Percentiles rank a stretch among this genome's conserved stretches.
phyloP scores from a whole-genome alignment of 2,113 vertebrate genomes.

The Argyrosomus japonicus region DNA sequence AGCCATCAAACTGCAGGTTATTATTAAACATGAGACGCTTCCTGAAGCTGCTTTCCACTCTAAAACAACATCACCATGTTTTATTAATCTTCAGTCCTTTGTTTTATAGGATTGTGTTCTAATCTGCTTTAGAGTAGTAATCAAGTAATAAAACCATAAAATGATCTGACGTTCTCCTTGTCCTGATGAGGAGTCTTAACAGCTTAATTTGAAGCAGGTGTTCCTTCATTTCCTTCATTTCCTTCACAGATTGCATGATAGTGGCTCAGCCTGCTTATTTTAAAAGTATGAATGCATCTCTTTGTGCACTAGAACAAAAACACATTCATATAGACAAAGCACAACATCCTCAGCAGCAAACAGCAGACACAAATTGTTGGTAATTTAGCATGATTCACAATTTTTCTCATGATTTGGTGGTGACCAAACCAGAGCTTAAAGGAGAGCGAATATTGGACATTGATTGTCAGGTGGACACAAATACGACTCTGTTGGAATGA shows the following conservation, averaged over 20 bases:
- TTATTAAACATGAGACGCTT: background rate
- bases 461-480: background rate
- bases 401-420: background rate
- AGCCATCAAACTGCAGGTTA: background rate
- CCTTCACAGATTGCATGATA: background rate
- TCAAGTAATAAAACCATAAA: background rate
- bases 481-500: background rate
- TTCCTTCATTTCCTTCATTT: background rate
- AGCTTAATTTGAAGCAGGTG: background rate
- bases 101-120: no score
- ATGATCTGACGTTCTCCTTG: background rate
- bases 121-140: background rate
- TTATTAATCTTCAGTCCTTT: background rate
- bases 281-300: background rate
- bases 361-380: background rate
- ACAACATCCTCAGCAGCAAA: background rate
- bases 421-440: background rate
- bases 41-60: background rate
- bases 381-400: background rate
- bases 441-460: background rate
- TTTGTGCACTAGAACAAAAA: background rate
- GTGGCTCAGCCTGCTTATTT: background rate
- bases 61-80: background rate
- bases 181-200: background rate
- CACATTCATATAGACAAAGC: background rate